These are phyloP conservation scores for Lycodopsis pacificus DNA, from an alignment of 2,797 vertebrate species.

Conservation along the genomic window DNA sequence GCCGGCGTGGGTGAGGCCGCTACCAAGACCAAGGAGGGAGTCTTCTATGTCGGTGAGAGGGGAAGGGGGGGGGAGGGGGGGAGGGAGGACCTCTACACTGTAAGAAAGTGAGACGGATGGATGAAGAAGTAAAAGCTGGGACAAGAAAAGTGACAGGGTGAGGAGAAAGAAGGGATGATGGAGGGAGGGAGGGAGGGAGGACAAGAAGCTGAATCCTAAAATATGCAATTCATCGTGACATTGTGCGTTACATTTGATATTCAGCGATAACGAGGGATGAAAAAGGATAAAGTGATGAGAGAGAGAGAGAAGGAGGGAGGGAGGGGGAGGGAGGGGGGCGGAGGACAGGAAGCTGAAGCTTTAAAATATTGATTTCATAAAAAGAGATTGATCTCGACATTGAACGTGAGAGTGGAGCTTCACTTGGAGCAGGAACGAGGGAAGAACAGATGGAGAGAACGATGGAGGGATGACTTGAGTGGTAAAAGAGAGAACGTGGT, in stretches of 20 bases:
- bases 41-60: constrained; percentile 91
- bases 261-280: no score
- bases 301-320: not conserved
- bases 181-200: not conserved
- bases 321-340: not conserved
- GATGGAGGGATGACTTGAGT: no score
- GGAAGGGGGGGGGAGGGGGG: not conserved
- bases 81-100: not conserved
- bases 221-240: constrained; percentile 2
- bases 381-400: not conserved
- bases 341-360: not conserved
- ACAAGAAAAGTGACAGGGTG: not conserved
- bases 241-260: not conserved
- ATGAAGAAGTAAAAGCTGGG: not conserved
- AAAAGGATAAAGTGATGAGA: no score
- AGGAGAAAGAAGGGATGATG: not conserved
- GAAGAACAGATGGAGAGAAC: no score
- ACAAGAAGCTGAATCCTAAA: not conserved
- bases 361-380: not conserved
- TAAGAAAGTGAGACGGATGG: not conserved
- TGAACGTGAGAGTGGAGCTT: no score
- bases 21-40: constrained; percentile 95
- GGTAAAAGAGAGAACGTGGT: no score
- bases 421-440: not conserved
- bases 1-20: constrained; percentile 95